Base-by-base conservation (phyloP, 2,888 invertebrate species). In the Metalampra italica region DNA sequence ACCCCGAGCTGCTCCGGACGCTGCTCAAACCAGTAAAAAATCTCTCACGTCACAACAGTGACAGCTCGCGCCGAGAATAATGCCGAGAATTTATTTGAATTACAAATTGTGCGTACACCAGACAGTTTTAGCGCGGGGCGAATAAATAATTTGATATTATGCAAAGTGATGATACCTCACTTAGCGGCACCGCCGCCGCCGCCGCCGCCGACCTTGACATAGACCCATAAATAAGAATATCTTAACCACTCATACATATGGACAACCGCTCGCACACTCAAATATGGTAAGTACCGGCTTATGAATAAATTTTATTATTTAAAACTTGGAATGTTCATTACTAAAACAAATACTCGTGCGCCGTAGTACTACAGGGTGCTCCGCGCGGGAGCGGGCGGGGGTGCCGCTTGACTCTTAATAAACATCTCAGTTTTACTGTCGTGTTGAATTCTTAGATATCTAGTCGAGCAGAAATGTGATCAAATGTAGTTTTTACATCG, bases 281-380 rank as follows among this genome's bases (percentile, higher is more conserved):
- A 82, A 85, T 87, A 86, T 87, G 86, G 85, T 85, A 86, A 86
- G 88, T 85, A 82, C 81, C 77, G 81, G 80, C 82, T 86, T 89
- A 87, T 89, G 89, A 88, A 89, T 89, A 87, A 75, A 87, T 86
- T 88, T 87, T 88, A 86, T 87, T 87, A 87, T 87, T 88, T 88
- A 86, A 89, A 87, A 88, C 83, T 82, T 78, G 78, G 84, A 82
- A 86, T 84, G 88, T 89, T 88, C 86, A 88, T 89, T 89, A 89
- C 89, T 88, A 89, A 89, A 89, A 89, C 88, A 88, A 89, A 89
- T 87, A 88, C 80, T 80, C 83, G 86, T 84, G 80, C 70, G 71
- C 64, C 81, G 83, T 87, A 87, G 88, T 87, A 85, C 74, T 79
- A 87, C 85, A 89, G 88, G 87, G 65, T 88, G 87, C 62, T 81